Evolutionary conservation across 2,888 invertebrate genomes (phyloP), one percentile per base, ranked within the genome.

Genomic region (Drosophila incognita): DNA sequence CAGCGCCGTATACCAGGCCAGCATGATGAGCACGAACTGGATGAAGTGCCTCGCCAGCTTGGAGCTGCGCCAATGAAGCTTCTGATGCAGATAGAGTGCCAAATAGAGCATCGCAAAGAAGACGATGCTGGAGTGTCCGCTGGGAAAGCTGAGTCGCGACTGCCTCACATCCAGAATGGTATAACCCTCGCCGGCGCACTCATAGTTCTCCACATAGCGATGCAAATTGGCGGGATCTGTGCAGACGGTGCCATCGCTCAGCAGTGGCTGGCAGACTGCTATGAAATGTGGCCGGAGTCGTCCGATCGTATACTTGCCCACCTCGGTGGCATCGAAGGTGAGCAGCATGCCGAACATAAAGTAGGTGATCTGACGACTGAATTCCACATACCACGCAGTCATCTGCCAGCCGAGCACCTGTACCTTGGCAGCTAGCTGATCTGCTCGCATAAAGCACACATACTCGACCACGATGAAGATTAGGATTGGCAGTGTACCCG

Each of bases 41-140:
- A 98, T 93, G 5, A 96, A 95, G 91, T 98, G 98, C 49, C 96
- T 95, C 29, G 97, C 92, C 59, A 99, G 94, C 91, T 96, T 96
- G 54, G 97, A 96, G 27, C 96, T 95, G 68, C 95, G 95, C 96
- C 97, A 97, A 8, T 95, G 96, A 93, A 98, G 94, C 49, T 97
- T 95, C 58, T 96, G 95, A 90, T 99, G 98, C 24, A 99, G 94
- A 93, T 98, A 99, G 74, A 99, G 94, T 88, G 95, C 95, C 85
- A 96, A 95, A 94, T 97, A 98, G 56, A 97, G 92, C 96, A 97
- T 96, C 46, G 96, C 95, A 90, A 96, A 98, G 83, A 97, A 96
- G 15, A 96, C 96, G 94, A 98, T 96, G 7, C 97, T 97, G 13
- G 98, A 97, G 93, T 98, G 98, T 27, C 98, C 98, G 73, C 97